Base-by-base conservation (phyloP, 2,797 vertebrate species). In the Otus scops region DNA sequence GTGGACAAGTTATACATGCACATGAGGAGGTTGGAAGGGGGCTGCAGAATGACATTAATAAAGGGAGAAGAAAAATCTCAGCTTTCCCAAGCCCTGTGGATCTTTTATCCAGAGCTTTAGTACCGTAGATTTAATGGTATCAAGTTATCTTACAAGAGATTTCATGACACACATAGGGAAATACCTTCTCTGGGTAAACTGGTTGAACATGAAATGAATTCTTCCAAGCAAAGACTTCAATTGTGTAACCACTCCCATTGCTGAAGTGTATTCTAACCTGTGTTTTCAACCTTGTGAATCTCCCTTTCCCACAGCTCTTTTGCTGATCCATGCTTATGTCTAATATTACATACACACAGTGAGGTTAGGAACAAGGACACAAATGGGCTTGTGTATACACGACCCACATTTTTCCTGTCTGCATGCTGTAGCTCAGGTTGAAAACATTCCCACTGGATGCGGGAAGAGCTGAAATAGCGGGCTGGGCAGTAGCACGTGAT, bases 121-220 rank as follows among this genome's bases (percentile, higher is more conserved):
- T 64, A 22, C 68, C 75, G 75, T 68, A 45, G 79, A 54, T 93
- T 93, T 95, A 88, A 68, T 90, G 61, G 69, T 94, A 84, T 94
- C 93, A 88, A 68, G 82, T 95, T 96, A 95, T 90, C 92, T 94
- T 92, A 78, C 19, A 54, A 65, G 83, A 93, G 92, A 86, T 96
- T 90, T 90, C 54, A 27, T 85, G 83, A 92, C 93, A 89, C 18
- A 15, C 59, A 1, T 79, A 87, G 65, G 74, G 70, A 93, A 95
- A 92, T 95, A 59, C 77, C 61, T 90, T 93, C 93, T 93, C 96
- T 95, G 93, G 96, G 96, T 93, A 85, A 97, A 97, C 96, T 96
- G 94, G 96, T 97, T 96, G 77, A 93, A 81, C 96, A 7, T 73
- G 96, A 94, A 95, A 86, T 92, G 28, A 94, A 43, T 89, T 85